Evolutionary conservation across 2,113 vertebrate species (phyloP).

Genomic region (Anseranas semipalmata): DNA sequence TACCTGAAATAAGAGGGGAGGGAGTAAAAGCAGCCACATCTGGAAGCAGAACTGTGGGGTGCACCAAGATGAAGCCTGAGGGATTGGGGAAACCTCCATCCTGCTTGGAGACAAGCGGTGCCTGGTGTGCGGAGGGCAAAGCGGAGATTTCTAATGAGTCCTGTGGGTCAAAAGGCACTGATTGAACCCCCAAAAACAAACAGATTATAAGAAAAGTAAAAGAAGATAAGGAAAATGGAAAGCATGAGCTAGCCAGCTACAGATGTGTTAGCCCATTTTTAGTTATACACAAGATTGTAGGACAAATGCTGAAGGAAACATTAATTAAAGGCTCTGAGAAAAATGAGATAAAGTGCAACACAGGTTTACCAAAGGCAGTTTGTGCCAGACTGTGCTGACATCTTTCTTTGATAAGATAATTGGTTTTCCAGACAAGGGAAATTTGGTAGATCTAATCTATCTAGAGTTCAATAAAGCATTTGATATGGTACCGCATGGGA

Average conservation of each 20-base stretch:
- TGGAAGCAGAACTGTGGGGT: not conserved
- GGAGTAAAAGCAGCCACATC: not conserved
- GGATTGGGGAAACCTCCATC: not conserved
- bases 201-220: not conserved
- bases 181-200: not conserved
- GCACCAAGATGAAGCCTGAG: not conserved
- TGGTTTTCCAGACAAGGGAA: conserved; percentile 70
- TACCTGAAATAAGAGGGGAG: not conserved
- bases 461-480: conserved; percentile 67
- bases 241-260: not conserved
- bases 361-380: conserved; percentile 64
- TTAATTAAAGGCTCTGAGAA: conserved; percentile 59
- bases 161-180: not conserved
- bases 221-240: conserved; percentile 5
- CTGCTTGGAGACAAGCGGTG: not conserved
- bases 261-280: not conserved
- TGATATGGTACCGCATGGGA: conserved; percentile 60
- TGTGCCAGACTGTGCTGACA: conserved; percentile 60
- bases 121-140: not conserved
- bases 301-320: conserved; percentile 51
- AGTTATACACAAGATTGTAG: not conserved
- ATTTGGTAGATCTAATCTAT: conserved; percentile 69
- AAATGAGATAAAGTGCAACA: conserved; percentile 59
- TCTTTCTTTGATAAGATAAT: conserved; percentile 71
- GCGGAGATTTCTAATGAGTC: not conserved